A percentile compares a stretch with the other conserved stretches of the same genome.
These are phyloP conservation scores for Lanistes nyassanus DNA, from an alignment of 1,140 invertebrate genomes.

Conservation along the genomic window DNA sequence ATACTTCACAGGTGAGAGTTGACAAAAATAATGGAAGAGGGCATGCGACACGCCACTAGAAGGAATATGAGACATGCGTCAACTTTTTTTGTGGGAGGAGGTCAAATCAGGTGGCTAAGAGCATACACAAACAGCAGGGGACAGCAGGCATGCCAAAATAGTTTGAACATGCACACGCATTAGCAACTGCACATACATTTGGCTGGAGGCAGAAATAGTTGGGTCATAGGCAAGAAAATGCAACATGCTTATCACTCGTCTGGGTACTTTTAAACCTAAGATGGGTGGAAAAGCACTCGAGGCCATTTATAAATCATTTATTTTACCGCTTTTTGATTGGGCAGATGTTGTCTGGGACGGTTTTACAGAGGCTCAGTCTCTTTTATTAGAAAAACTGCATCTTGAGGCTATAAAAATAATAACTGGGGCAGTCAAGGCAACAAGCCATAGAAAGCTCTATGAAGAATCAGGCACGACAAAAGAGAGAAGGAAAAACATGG, in stretches of 20 bases:
- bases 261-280: neutral
- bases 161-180: no score
- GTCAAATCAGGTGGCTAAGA: no score
- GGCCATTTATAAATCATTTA: slow-evolving; percentile 12
- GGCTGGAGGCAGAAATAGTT: no score
- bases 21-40: no score
- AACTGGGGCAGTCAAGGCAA: neutral
- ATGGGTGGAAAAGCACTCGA: slow-evolving; percentile 1
- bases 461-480: slow-evolving; percentile 2
- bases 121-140: no score
- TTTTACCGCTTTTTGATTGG: slow-evolving; percentile 9
- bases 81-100: no score
- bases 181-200: no score
- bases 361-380: neutral
- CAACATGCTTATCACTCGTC: neutral
- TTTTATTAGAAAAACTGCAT: neutral
- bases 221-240: no score
- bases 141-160: no score
- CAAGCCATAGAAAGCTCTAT: slow-evolving; percentile 8
- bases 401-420: slow-evolving; percentile 8
- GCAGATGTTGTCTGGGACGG: slow-evolving; percentile 12
- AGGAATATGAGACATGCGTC: no score
- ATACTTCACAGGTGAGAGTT: no score
- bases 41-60: no score
- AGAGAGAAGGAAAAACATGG: neutral